phyloP scores from a whole-genome alignment of 1,140 invertebrate species.

The Cotesia vestalis region DNA sequence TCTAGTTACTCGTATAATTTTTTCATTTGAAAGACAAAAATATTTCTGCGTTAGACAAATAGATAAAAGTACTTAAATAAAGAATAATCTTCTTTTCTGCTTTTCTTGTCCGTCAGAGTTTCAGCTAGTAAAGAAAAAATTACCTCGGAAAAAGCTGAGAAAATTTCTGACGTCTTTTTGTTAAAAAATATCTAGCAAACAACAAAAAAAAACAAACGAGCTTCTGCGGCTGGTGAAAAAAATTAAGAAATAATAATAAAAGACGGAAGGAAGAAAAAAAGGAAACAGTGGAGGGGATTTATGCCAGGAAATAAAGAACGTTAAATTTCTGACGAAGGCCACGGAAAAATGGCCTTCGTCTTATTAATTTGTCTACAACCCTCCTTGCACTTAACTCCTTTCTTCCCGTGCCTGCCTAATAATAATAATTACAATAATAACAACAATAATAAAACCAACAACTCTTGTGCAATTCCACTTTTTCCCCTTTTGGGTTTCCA shows the following conservation, averaged over 20 bases:
- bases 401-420: background rate
- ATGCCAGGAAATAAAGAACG: slow-evolving; percentile 11
- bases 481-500: slow-evolving; percentile 2
- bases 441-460: background rate
- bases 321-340: slow-evolving; percentile 20
- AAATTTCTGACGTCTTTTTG: slow-evolving; percentile 37
- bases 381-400: background rate
- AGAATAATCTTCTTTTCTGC: background rate
- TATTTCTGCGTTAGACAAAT: too few relatives aligned
- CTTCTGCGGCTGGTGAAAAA: slow-evolving; percentile 27
- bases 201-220: too few relatives aligned
- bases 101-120: background rate
- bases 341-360: slow-evolving; percentile 13
- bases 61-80: too few relatives aligned
- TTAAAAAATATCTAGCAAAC: slow-evolving; percentile 37
- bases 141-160: slow-evolving; percentile 43
- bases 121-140: slow-evolving; percentile 18
- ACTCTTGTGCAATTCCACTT: slow-evolving; percentile 11
- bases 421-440: background rate
- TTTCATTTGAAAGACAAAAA: too few relatives aligned
- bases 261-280: slow-evolving; percentile 28
- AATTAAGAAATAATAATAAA: slow-evolving; percentile 43
- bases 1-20: too few relatives aligned
- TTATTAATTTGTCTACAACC: slow-evolving; percentile 24
- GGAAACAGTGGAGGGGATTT: background rate